Base-by-base conservation (phyloP, 1,140 invertebrate species). In the Apolygus lucorum region DNA sequence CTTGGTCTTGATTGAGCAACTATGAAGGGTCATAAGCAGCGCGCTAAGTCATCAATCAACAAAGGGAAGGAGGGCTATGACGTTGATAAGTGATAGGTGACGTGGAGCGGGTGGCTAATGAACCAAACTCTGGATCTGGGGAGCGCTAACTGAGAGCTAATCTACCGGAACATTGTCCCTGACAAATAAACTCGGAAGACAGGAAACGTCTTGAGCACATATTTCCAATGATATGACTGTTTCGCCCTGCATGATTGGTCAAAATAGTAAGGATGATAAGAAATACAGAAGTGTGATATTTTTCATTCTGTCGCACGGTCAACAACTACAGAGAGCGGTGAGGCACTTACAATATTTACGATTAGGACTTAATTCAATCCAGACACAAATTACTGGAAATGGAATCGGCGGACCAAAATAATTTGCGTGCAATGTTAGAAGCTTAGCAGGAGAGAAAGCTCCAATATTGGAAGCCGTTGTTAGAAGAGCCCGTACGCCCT, bases 381-480 rank as follows among this genome's bases (percentile, higher is more conserved):
- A 8, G 4, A 42, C 34, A 42, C 34, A 42, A 42, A 42, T 42
- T 42, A 59, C 54, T 8, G 54, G 13, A 59, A 59, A 59, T 59
- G 54, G 54, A 59, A 22, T 24, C 54, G 54, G 54, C 22, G 54
- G 22, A 59, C 54, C 54, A 59, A 59, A 59, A 59, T 59, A 24
- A 59, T 59, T 59, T 24, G 54, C 11, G 22, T 24, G 54, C 11
- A 59, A 59, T 59, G 54, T 13, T 17, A 4, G 22, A 59, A 59
- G 54, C 54, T 59, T 59, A 59, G 22, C 22, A 4, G 22, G 54
- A 59, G 54, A 59, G 54, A 59, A 59, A 59, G 54, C 54, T 59
- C 22, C 54, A 59, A 59, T 59, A 59, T 59, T 59, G 54, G 22
- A 21, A 59, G 34, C 54, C 54, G 54, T 59, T 59, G 54, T 59